phyloP scores from a whole-genome alignment of 2,888 invertebrate genomes.

The Macrophya annulata region DNA sequence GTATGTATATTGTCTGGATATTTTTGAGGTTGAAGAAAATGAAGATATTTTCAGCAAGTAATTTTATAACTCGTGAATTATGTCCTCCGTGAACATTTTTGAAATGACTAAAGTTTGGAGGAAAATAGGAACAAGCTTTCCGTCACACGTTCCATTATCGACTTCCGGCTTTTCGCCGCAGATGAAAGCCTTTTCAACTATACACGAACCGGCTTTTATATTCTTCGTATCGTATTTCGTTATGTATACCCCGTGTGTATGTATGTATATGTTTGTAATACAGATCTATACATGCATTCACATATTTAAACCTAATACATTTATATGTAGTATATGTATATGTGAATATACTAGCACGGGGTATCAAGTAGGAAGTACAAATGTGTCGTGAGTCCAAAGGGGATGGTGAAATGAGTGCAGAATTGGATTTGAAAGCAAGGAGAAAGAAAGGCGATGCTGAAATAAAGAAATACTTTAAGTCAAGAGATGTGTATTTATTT shows the following conservation, averaged over 20 bases:
- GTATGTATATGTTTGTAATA: background rate
- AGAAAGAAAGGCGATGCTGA: constrained; percentile 12
- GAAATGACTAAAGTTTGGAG: constrained; percentile 3
- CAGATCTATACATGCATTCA: background rate
- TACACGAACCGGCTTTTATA: constrained; percentile 47
- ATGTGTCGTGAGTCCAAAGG: background rate
- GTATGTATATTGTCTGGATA: background rate
- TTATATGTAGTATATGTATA: background rate
- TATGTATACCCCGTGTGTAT: constrained; percentile 4
- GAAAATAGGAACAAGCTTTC: constrained; percentile 16
- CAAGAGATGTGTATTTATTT: constrained; percentile 35
- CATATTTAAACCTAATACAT: background rate
- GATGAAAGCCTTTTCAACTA: constrained; percentile 47
- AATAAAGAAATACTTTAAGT: constrained; percentile 22
- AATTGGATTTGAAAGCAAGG: constrained; percentile 36
- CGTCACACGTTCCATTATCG: constrained; percentile 34
- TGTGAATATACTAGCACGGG: background rate
- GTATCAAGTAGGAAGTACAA: background rate
- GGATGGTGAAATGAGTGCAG: constrained; percentile 16
- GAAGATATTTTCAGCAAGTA: background rate
- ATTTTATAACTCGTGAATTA: background rate
- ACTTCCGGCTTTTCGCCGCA: constrained; percentile 48
- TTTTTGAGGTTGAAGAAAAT: background rate
- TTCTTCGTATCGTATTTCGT: constrained; percentile 34
- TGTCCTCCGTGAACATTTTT: constrained; percentile 10